Evolutionary conservation across 2,797 vertebrate genomes (phyloP), one percentile per base, ranked within the genome.

Genomic region (Selene dorsalis): DNA sequence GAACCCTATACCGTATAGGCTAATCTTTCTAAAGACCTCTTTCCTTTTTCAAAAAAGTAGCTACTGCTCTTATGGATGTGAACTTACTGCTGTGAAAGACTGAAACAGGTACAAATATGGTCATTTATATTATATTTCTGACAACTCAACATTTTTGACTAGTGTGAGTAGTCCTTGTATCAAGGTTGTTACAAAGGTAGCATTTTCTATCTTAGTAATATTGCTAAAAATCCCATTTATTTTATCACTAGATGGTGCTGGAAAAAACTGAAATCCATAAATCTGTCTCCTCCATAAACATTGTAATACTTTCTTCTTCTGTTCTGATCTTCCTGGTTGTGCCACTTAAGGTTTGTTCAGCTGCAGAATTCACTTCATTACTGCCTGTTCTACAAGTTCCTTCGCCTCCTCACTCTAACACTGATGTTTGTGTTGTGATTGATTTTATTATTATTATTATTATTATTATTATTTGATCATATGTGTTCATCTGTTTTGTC

Each of bases 81-180:
- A 61, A 53, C 18, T 16, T 43, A 3, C 12, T 43, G 38, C 17
- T 53, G 48, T 11, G 30, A 30, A 55, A 55, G 41, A 35, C 35
- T 53, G n/a, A 45, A 73, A 26, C 16, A 24, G n/a, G 1, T 52
- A n/a, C 18, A 48, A n/a, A 48, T 50, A 50, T 5, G 5, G 11
- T 4, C 10, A 52, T 24, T 50, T 52, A 52, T 52, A 4, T n/a
- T 22, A 13, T 24, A 53, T 38, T 50, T 64, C 22, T 26, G 20
- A 69, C 30, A 57, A 32, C 24, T 73, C 5, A 20, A 35, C 26
- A 47, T 43, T 73, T 73, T 57, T 57, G 9, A 20, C 45, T 20
- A 18, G 35, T 22, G 41, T 71, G 58, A 47, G 7, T 16, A 45
- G 20, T 62, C 26, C 22, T 70, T 22, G 26, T 20, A 48, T 26